These are phyloP conservation scores for Halichoerus grypus DNA, from an alignment of 2,113 vertebrate species.

Conservation along the genomic window DNA sequence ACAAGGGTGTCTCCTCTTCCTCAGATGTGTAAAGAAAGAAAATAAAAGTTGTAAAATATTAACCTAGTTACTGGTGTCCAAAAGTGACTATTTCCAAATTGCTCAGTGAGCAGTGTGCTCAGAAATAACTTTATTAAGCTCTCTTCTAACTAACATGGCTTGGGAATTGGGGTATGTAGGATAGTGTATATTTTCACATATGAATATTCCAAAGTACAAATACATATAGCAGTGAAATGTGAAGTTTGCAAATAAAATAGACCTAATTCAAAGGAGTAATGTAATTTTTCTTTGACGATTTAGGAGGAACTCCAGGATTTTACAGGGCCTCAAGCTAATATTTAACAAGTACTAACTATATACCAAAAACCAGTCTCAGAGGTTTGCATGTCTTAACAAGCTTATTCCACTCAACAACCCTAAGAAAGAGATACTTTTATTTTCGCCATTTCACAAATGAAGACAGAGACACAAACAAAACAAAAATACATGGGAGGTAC, in stretches of 20 bases:
- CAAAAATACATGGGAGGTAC: neutral
- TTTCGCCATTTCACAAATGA: conserved; percentile 7
- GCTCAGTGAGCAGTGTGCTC: neutral
- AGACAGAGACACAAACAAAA: neutral
- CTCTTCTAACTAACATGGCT: neutral
- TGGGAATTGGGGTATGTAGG: neutral
- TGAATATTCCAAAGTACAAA: neutral
- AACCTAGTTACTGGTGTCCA: neutral
- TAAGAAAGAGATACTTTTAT: neutral
- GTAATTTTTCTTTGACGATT: neutral
- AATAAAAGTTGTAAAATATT: neutral
- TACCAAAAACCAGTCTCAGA: neutral
- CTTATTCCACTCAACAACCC: neutral
- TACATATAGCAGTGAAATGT: neutral
- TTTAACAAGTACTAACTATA: neutral
- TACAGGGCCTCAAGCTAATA: neutral
- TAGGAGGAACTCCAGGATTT: neutral
- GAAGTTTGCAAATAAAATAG: neutral
- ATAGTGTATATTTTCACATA: neutral
- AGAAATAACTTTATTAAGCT: conserved; percentile 6
- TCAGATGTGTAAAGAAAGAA: neutral
- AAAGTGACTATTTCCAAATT: neutral
- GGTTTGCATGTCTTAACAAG: neutral
- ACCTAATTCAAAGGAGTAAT: neutral
- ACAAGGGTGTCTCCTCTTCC: neutral